Conservation (phyloP, 1,140 invertebrate genomes). For the Drosophila parvula region DNA sequence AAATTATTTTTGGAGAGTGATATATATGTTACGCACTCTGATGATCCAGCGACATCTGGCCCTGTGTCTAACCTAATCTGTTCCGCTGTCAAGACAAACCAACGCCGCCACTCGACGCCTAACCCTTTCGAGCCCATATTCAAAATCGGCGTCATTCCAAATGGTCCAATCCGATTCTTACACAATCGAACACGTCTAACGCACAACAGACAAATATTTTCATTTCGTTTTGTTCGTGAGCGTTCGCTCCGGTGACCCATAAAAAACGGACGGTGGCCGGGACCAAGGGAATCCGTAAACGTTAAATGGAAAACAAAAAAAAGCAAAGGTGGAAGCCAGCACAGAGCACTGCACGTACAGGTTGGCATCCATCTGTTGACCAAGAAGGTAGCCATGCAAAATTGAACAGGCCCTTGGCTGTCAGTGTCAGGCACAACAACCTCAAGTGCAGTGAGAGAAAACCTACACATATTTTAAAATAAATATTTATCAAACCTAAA, state of each 20-base stretch:
- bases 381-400: slow-evolving; percentile 52
- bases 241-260: slow-evolving; percentile 43
- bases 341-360: slow-evolving; percentile 6
- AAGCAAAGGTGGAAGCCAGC: slow-evolving; percentile 11
- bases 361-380: slow-evolving; percentile 43
- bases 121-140: slow-evolving; percentile 21
- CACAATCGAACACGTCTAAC: slow-evolving; percentile 45
- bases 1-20: too few species aligned
- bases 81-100: slow-evolving; percentile 5
- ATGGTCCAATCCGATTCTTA: slow-evolving; percentile 36
- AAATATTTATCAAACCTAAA: neutral
- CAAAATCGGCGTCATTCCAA: slow-evolving; percentile 31
- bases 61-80: neutral
- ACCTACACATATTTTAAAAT: neutral
- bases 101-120: neutral
- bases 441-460: slow-evolving; percentile 11
- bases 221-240: slow-evolving; percentile 38
- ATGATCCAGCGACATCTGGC: neutral
- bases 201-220: slow-evolving; percentile 51
- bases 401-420: slow-evolving; percentile 41
- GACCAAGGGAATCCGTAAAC: slow-evolving; percentile 2
- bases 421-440: slow-evolving; percentile 29
- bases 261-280: slow-evolving; percentile 22
- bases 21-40: neutral
- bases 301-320: slow-evolving; percentile 12